Evolutionary conservation across 2,797 vertebrate genomes (phyloP).

Genomic region (Typhlichthys subterraneus): DNA sequence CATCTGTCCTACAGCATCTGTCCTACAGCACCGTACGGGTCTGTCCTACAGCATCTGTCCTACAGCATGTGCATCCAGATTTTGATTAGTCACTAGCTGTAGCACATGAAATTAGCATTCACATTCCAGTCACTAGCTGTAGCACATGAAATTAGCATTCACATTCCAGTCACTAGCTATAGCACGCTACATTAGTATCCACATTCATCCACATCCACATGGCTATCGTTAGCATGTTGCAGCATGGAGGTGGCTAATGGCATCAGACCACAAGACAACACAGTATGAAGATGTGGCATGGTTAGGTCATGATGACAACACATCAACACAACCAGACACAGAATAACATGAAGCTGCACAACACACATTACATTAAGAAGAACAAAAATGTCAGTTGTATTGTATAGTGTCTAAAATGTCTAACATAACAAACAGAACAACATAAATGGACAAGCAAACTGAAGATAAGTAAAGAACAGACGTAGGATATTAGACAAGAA

Average conservation of each 20-base stretch:
- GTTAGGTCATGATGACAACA: slow-evolving; percentile 40
- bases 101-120: slow-evolving; percentile 64
- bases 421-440: slow-evolving; percentile 14
- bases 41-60: no score
- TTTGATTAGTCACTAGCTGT: slow-evolving; percentile 37
- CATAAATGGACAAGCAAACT: slow-evolving; percentile 33
- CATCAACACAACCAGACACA: slow-evolving; percentile 40
- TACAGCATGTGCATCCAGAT: slow-evolving; percentile 21
- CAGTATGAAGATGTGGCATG: slow-evolving; percentile 38
- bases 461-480: not conserved
- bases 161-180: slow-evolving; percentile 9
- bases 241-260: slow-evolving; percentile 51
- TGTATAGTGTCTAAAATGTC: not conserved
- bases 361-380: slow-evolving; percentile 39
- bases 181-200: not conserved
- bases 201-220: slow-evolving; percentile 28
- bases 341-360: slow-evolving; percentile 27
- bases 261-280: slow-evolving; percentile 68
- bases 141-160: slow-evolving; percentile 64
- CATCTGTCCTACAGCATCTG: no score
- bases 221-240: slow-evolving; percentile 63
- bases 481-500: not conserved
- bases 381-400: slow-evolving; percentile 8
- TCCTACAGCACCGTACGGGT: not conserved
- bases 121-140: slow-evolving; percentile 22